phyloP scores from a whole-genome alignment of 2,113 vertebrate genomes.

The Sterna hirundo region DNA sequence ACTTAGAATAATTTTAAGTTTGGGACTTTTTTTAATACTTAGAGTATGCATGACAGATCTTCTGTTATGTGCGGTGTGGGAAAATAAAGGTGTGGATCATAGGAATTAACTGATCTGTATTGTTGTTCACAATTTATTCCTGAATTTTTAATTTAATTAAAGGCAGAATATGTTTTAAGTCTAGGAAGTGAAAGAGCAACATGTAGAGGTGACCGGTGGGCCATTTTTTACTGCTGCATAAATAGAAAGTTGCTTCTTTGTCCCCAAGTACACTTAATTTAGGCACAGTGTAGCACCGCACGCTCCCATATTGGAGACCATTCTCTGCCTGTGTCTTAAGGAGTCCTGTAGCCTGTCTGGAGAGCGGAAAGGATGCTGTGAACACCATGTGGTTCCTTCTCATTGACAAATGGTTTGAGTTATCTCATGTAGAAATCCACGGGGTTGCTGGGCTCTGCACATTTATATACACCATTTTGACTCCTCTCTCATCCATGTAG shows the following conservation, averaged over 20 bases:
- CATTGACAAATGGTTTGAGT: background rate
- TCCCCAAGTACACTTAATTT: background rate
- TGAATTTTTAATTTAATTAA: background rate
- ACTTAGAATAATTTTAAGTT: background rate
- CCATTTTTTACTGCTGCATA: background rate
- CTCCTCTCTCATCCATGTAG: background rate
- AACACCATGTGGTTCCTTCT: background rate
- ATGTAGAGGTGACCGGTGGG: background rate
- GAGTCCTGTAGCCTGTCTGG: background rate
- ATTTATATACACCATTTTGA: background rate
- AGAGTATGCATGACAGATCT: background rate
- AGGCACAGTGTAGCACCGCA: background rate
- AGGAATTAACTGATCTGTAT: background rate
- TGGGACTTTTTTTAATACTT: background rate
- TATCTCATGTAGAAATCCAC: background rate
- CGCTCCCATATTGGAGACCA: background rate
- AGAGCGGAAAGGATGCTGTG: background rate
- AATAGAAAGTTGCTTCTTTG: background rate
- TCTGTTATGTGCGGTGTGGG: background rate
- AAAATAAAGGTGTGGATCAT: background rate
- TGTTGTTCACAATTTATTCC: background rate
- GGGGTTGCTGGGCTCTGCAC: background rate
- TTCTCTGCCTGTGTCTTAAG: background rate
- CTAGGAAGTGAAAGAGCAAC: background rate
- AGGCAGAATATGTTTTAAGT: background rate